Evolutionary conservation across 2,113 vertebrate genomes (phyloP).

Genomic region (Mus musculus): GRCm39 chr12:57665001-57665500

Average conservation of each 20-base stretch:
- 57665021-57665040: neutral
- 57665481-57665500: too few relatives aligned
- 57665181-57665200: conserved; percentile 32
- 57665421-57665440: conserved; percentile 29
- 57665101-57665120: neutral
- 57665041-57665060: neutral
- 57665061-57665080: neutral
- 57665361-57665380: conserved; percentile 35
- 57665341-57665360: conserved; percentile 22
- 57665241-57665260: neutral
- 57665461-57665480: too few relatives aligned
- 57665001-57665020: neutral
- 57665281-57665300: neutral
- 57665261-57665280: conserved; percentile 37
- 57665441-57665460: conserved; percentile 13
- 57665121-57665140: conserved; percentile 4
- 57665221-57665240: conserved; percentile 31
- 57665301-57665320: neutral
- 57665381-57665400: conserved; percentile 38
- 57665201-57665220: neutral
- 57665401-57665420: conserved; percentile 54
- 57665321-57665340: neutral
- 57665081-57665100: conserved; percentile 19
- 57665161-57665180: neutral
- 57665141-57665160: neutral